Evolutionary conservation across 2,888 invertebrate genomes (phyloP).

Genomic region (Nectonema munidae): DNA sequence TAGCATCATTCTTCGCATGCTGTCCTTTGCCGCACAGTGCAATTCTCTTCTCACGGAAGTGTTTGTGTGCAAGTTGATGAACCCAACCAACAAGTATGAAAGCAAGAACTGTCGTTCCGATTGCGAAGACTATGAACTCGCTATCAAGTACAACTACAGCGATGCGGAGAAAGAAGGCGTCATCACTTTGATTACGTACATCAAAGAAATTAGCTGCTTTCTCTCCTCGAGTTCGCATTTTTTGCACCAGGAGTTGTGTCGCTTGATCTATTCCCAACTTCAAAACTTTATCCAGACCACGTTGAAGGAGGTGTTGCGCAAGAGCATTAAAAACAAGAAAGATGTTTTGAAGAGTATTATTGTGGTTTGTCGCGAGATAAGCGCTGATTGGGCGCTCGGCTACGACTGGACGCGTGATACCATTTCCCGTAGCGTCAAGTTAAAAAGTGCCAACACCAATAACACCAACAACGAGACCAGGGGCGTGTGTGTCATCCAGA

Average conservation of each 20-base stretch:
- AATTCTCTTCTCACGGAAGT: background rate
- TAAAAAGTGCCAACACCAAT: too few relatives aligned
- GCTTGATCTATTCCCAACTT: conserved; percentile 70
- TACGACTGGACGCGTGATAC: conserved; percentile 67
- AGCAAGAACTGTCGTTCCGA: conserved; percentile 71
- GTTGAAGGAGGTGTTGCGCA: conserved; percentile 58
- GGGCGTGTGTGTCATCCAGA: too few relatives aligned
- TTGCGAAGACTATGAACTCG: conserved; percentile 88
- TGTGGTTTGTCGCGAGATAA: conserved; percentile 39
- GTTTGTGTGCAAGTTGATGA: conserved; percentile 84
- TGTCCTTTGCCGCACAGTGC: background rate
- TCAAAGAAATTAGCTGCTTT: conserved; percentile 74
- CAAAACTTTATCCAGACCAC: conserved; percentile 74
- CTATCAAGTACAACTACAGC: conserved; percentile 80
- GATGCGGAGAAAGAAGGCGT: conserved; percentile 85
- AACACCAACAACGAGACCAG: too few relatives aligned
- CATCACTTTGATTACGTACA: conserved; percentile 72
- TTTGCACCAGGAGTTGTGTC: conserved; percentile 52
- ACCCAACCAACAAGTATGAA: conserved; percentile 81
- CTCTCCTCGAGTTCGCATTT: conserved; percentile 91
- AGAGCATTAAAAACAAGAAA: conserved; percentile 85
- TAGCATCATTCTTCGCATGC: background rate
- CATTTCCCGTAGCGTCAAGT: conserved; percentile 29
- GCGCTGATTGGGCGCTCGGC: conserved; percentile 74
- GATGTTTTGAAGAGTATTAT: conserved; percentile 38